These are phyloP conservation scores for Sycophaga agraensis DNA, from an alignment of 1,140 invertebrate species.

Conservation along the genomic window DNA sequence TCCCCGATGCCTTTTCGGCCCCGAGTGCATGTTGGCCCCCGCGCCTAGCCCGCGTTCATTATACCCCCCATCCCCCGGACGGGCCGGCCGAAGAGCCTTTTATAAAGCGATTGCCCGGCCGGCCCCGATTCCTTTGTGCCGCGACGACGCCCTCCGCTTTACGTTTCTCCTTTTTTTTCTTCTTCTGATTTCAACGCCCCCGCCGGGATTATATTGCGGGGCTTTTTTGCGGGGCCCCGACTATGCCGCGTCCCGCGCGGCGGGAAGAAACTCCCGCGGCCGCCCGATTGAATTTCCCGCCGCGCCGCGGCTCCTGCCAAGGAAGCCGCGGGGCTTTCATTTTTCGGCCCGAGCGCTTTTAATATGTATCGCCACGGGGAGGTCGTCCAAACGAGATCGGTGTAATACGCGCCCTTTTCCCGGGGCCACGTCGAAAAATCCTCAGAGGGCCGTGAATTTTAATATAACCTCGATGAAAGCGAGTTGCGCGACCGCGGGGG, in stretches of 20 bases:
- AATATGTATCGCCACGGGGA: no score
- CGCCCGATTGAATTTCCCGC: not conserved
- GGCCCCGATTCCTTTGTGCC: not conserved
- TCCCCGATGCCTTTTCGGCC: constrained; percentile 41
- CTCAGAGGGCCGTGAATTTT: no score
- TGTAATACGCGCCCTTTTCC: no score
- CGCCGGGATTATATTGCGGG: not conserved
- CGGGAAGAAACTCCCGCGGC: not conserved
- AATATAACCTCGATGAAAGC: no score
- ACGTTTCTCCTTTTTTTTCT: not conserved
- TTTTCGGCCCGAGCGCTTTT: no score
- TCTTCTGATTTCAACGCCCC: not conserved
- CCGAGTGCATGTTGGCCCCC: constrained; percentile 8
- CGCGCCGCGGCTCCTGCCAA: no score
- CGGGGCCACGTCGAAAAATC: no score
- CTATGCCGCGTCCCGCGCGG: no score
- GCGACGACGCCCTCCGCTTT: not conserved
- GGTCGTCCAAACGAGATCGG: no score
- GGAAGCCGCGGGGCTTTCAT: no score
- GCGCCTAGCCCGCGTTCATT: constrained; percentile 16
- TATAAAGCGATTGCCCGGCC: not conserved
- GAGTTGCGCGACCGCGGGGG: not conserved
- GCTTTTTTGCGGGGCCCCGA: no score
- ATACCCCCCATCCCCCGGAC: constrained; percentile 4
- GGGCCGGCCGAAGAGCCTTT: no score